Evolutionary conservation across 2,113 vertebrate genomes (phyloP), one percentile per base, ranked within the genome.

Genomic region (Empidonax traillii): DNA sequence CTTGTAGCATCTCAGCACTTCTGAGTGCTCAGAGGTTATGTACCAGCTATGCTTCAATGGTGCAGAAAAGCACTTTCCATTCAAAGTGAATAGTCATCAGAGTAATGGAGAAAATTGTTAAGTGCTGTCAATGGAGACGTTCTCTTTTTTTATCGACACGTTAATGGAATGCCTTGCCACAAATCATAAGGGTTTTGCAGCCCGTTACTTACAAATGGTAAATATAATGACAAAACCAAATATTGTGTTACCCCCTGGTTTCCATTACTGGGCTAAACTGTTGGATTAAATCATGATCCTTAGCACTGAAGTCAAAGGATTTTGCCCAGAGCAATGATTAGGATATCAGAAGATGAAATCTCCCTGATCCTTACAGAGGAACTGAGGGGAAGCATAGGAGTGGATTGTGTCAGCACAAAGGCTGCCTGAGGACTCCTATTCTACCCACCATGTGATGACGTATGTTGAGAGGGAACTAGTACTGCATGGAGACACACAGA

Each of bases 81-180:
- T 90, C 83, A 41, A 96, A 81, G 76, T 73, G 85, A 85, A 65
- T 10, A 90, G 83, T 81, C 73, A 82, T 88, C 68, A 53, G 75
- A 93, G 86, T 52, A 89, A 90, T 35, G 78, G 65, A 87, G 93
- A 89, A 90, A 93, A 90, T 79, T 87, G 83, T 81, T 90, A 93
- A 93, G 83, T 75, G 86, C 73, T 87, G 68, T 51, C 86, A 55
- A 5, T 39, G 69, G 77, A 78, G 63, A 43, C 66, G 65, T 62
- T 87, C 14, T 30, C 56, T 85, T 66, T 44, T 82, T 93, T 94
- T 85, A 72, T 62, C 35, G 66, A 28, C 30, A 66, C 0, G 1
- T 49, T 80, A 90, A 92, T 73, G 86, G 66, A 59, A 79, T 55
- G 74, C 23, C 25, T 72, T 82, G 83, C 23, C 58, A 82, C 49